These are phyloP conservation scores for Chloromyia formosa DNA, from an alignment of 2,888 invertebrate species.

Conservation along the genomic window DNA sequence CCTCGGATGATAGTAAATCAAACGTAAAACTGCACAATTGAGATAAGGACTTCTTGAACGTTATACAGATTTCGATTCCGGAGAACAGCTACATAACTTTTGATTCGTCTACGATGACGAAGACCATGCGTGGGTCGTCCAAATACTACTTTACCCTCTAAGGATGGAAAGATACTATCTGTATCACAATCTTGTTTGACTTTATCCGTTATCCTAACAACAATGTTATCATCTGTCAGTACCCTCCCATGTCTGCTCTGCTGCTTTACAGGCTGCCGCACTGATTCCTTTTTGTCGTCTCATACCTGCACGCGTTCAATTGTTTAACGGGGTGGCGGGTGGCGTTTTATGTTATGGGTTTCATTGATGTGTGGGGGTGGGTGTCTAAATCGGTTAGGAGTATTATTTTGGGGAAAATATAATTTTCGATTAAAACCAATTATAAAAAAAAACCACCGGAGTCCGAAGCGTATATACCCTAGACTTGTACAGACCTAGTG, in stretches of 20 bases:
- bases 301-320: neutral
- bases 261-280: too few relatives aligned
- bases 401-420: too few relatives aligned
- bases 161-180: constrained; percentile 37
- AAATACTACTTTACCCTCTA: constrained; percentile 23
- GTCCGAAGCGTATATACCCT: too few relatives aligned
- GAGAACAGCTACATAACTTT: too few relatives aligned
- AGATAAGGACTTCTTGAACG: constrained; percentile 46
- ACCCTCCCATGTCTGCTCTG: constrained; percentile 15
- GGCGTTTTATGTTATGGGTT: constrained; percentile 29
- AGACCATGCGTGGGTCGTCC: constrained; percentile 11
- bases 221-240: constrained; percentile 41
- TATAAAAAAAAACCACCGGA: too few relatives aligned
- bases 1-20: constrained; percentile 45
- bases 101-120: neutral
- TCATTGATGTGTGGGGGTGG: constrained; percentile 22
- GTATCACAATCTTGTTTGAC: constrained; percentile 49
- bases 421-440: too few relatives aligned
- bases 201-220: constrained; percentile 49
- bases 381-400: too few relatives aligned
- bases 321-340: neutral
- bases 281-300: neutral
- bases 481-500: too few relatives aligned
- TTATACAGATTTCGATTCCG: neutral
- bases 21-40: constrained; percentile 50